Conservation (phyloP, 2,888 invertebrate species). For the Pammene fasciana region DNA sequence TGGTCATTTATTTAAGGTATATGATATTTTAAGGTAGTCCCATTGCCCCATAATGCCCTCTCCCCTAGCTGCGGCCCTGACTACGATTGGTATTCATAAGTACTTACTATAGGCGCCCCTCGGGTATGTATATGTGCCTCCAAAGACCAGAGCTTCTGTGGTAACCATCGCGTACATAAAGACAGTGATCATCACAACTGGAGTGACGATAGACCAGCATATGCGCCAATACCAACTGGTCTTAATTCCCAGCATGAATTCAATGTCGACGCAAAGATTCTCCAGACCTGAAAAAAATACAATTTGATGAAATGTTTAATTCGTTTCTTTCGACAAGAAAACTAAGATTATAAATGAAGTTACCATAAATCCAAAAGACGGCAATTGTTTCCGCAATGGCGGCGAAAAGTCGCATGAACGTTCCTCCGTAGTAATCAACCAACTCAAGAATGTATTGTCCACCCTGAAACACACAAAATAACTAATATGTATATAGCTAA, state of each 20-base stretch:
- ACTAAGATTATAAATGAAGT: not conserved
- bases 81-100: too few species aligned
- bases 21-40: too few species aligned
- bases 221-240: slow-evolving; percentile 86
- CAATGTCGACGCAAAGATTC: slow-evolving; percentile 76
- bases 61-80: too few species aligned
- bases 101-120: slow-evolving; percentile 76
- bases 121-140: slow-evolving; percentile 76
- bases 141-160: slow-evolving; percentile 81
- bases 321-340: not conserved
- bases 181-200: slow-evolving; percentile 84
- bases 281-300: slow-evolving; percentile 44
- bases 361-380: slow-evolving; percentile 87
- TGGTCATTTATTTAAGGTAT: too few species aligned
- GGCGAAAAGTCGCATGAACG: slow-evolving; percentile 85
- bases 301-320: not conserved
- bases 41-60: too few species aligned
- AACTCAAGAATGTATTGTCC: slow-evolving; percentile 86
- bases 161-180: slow-evolving; percentile 85
- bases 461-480: slow-evolving; percentile 69
- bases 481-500: too few species aligned
- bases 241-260: slow-evolving; percentile 87
- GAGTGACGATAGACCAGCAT: slow-evolving; percentile 87
- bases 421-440: slow-evolving; percentile 86
- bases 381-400: slow-evolving; percentile 84